phyloP scores from a whole-genome alignment of 1,140 invertebrate genomes.

The Micrasema minimum region DNA sequence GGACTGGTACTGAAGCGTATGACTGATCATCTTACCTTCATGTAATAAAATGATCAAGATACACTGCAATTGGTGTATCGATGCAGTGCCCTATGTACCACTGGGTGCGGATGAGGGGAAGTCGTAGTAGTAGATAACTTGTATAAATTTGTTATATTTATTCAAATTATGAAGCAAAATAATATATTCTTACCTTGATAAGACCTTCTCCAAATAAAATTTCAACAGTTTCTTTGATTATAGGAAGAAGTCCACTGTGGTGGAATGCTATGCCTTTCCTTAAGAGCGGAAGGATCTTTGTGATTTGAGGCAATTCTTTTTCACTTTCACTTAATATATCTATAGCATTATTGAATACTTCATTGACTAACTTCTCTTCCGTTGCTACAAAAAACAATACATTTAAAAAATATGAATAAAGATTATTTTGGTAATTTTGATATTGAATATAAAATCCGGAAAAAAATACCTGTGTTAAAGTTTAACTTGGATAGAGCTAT shows the following conservation, averaged over 20 bases:
- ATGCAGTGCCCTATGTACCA: too few species aligned
- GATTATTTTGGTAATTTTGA: too few species aligned
- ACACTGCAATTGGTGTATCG: too few species aligned
- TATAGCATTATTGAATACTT: constrained; percentile 98
- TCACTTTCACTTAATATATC: constrained; percentile 95
- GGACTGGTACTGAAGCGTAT: too few species aligned
- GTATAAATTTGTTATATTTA: too few species aligned
- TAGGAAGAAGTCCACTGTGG: constrained; percentile 95
- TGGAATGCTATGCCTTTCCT: constrained; percentile 98
- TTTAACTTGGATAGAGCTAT: constrained; percentile 95
- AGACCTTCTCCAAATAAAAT: constrained; percentile 98
- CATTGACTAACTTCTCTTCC: constrained; percentile 77
- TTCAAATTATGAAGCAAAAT: too few species aligned
- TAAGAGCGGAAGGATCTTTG: constrained; percentile 92
- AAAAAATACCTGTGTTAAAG: constrained; percentile 84
- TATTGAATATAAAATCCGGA: too few species aligned
- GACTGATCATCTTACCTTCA: too few species aligned
- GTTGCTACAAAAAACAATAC: background rate
- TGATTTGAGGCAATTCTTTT: constrained; percentile 93
- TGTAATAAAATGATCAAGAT: too few species aligned
- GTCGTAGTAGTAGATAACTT: too few species aligned
- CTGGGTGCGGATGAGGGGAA: too few species aligned
- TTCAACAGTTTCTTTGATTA: constrained; percentile 99
- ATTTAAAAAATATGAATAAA: too few species aligned
- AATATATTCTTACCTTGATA: constrained; percentile 65